These are phyloP conservation scores for Apomyelois bistriatella DNA, from an alignment of 2,888 invertebrate species.

Conservation along the genomic window DNA sequence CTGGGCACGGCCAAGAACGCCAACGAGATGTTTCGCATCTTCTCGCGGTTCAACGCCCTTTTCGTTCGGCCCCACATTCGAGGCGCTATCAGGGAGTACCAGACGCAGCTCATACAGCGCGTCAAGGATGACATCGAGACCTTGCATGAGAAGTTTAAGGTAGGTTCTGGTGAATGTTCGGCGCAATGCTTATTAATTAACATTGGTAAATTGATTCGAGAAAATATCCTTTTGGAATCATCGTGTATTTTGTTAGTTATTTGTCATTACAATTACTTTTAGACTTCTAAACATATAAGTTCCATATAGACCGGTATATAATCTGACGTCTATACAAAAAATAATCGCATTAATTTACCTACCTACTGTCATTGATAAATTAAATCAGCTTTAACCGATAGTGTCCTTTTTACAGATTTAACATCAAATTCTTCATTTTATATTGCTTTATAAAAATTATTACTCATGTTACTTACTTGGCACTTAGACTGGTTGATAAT, in stretches of 20 bases:
- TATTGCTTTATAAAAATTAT: too few relatives aligned
- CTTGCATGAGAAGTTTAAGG: conserved; percentile 98
- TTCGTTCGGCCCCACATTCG: conserved; percentile 99
- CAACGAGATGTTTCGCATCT: conserved; percentile 99
- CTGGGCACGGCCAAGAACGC: conserved; percentile 99
- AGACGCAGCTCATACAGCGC: conserved; percentile 98
- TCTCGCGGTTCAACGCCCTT: conserved; percentile 98
- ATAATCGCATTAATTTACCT: too few relatives aligned
- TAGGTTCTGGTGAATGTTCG: conserved; percentile 37
- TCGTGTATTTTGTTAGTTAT: not conserved
- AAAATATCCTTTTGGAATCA: not conserved
- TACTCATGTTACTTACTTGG: too few relatives aligned
- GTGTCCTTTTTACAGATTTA: too few relatives aligned
- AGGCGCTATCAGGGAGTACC: conserved; percentile 99
- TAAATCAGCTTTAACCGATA: too few relatives aligned
- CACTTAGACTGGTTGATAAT: too few relatives aligned
- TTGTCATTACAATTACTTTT: too few relatives aligned
- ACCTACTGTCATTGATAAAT: too few relatives aligned
- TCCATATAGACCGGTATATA: too few relatives aligned
- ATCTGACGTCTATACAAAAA: too few relatives aligned
- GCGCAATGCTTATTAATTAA: not conserved
- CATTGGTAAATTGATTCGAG: not conserved
- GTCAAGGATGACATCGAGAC: conserved; percentile 99
- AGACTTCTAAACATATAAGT: too few relatives aligned
- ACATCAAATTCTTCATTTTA: too few relatives aligned